These are phyloP conservation scores for Epsilonema sp. DNA, from an alignment of 2,888 invertebrate genomes.

Conservation along the genomic window DNA sequence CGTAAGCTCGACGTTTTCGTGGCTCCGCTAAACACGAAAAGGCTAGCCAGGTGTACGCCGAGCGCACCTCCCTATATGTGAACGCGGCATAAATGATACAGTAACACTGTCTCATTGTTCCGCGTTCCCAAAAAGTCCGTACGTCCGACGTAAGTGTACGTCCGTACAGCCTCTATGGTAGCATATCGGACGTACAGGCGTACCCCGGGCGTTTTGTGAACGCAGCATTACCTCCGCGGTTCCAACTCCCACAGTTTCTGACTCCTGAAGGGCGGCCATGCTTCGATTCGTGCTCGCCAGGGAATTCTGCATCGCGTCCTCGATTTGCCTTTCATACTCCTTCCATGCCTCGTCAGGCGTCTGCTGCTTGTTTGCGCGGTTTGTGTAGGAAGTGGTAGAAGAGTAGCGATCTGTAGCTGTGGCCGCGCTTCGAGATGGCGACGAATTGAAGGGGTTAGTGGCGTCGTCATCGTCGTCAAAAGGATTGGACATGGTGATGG, in stretches of 20 bases:
- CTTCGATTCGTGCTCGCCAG: conserved; percentile 32
- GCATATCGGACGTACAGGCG: too few relatives aligned
- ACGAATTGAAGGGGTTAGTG: neutral
- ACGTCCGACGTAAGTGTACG: too few relatives aligned
- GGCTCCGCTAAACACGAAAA: too few relatives aligned
- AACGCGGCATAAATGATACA: too few relatives aligned
- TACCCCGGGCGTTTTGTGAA: too few relatives aligned
- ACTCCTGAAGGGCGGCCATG: conserved; percentile 44
- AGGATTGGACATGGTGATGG: conserved; percentile 1
- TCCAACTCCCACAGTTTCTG: conserved; percentile 73
- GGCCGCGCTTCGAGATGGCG: neutral
- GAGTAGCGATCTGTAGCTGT: neutral
- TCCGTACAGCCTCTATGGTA: too few relatives aligned
- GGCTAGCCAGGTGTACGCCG: too few relatives aligned
- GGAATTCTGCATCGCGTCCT: conserved; percentile 22
- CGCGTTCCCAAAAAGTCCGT: too few relatives aligned
- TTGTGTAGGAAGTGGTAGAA: neutral
- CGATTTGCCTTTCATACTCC: conserved; percentile 20
- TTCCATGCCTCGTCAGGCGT: neutral
- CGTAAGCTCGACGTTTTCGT: too few relatives aligned
- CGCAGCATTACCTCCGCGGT: conserved; percentile 71
- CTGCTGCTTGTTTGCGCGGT: neutral
- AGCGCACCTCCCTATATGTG: too few relatives aligned
- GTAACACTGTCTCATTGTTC: too few relatives aligned
- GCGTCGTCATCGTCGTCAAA: neutral